Evolutionary conservation across 1,140 invertebrate genomes (phyloP), one percentile per base, ranked within the genome.

Genomic region (Hyles vespertilio): DNA sequence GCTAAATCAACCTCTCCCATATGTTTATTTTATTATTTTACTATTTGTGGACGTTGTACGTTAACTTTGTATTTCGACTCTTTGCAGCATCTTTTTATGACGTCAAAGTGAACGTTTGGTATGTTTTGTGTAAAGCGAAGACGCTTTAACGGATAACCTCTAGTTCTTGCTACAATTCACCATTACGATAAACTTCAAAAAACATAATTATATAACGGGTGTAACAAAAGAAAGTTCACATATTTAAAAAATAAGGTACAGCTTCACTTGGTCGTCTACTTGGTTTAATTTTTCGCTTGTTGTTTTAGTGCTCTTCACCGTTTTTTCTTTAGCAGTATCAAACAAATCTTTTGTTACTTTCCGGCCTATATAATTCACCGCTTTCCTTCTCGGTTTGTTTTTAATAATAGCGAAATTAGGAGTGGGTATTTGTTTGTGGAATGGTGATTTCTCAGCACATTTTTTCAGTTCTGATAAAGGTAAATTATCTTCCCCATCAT

Each of bases 21-120:
- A 52, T 52, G 63, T 56, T 66, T 59, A 51, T 78, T 73, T 61
- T 78, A 78, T 46, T 71, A 55, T 69, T 69, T 53, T 54, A 74
- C 67, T 61, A 71, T 65, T 64, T 71, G 63, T 48, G 68, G 72
- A 62, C 52, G 60, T 57, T 55, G 53, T 7, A 69, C 64, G 48
- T 70, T 50, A 62, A 66, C 61, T 66, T 66, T 66, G 59, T 63
- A 59, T 61, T 72, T 69, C 57, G 61, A 40, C 57, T 61, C 46
- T 59, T 69, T 66, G 52, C 63, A 58, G 58, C 63, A 67, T 60
- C 68, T 61, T 65, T 36, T 36, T 3, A 36, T 36, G n/a, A n/a
- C n/a, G n/a, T n/a, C n/a, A n/a, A n/a, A n/a, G n/a, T n/a, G n/a
- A n/a, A n/a, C n/a, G n/a, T n/a, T n/a, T n/a, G n/a, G n/a, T n/a